These are phyloP conservation scores for Plagiodera versicolora DNA, from an alignment of 2,888 invertebrate species.

Conservation along the genomic window DNA sequence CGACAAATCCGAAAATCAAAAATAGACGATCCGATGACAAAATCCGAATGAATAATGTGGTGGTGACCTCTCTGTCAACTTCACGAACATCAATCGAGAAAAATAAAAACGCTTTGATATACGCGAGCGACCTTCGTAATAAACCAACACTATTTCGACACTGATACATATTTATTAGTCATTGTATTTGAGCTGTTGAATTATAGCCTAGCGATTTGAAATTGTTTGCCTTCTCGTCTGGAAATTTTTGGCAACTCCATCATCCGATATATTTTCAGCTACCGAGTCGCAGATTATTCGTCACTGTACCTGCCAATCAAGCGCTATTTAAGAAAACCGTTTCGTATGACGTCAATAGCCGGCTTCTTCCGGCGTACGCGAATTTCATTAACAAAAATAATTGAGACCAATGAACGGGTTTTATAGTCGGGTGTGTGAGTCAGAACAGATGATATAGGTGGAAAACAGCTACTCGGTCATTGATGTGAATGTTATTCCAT, in stretches of 20 bases:
- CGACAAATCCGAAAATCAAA: no score
- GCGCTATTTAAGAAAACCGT: background rate
- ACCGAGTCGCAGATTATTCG: background rate
- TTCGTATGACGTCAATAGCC: background rate
- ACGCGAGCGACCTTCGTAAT: constrained; percentile 25
- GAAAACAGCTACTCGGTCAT: no score
- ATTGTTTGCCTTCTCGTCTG: constrained; percentile 4
- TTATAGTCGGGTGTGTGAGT: background rate
- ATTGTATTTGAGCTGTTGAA: constrained; percentile 18
- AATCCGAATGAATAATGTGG: no score
- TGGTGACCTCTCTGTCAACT: no score
- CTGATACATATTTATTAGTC: constrained; percentile 35
- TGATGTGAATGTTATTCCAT: no score
- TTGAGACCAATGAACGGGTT: background rate
- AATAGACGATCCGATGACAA: no score
- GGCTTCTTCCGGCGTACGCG: background rate
- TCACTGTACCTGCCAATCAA: background rate
- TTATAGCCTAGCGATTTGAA: constrained; percentile 20
- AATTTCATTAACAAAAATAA: background rate
- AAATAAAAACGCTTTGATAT: background rate
- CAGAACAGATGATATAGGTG: background rate
- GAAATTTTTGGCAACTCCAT: background rate
- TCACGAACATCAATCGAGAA: background rate
- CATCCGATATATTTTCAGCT: background rate
- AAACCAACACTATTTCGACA: constrained; percentile 29